Percentiles rank a stretch among this genome's conserved stretches.
Evolutionary conservation across 1,140 invertebrate genomes (phyloP).

Genomic region (Ctenoplectra terminalis): DNA sequence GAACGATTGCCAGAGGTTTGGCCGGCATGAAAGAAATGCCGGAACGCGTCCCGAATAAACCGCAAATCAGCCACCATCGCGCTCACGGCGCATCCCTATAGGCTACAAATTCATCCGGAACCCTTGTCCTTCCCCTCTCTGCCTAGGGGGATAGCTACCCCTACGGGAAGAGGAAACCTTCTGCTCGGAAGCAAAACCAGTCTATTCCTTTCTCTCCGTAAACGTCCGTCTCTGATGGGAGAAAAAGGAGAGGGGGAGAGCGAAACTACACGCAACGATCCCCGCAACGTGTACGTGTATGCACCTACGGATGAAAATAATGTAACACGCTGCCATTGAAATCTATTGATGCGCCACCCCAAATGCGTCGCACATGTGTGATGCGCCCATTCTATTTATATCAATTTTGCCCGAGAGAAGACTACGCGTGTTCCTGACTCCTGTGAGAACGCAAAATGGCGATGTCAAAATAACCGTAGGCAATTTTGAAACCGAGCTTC

Average conservation of each 20-base stretch:
- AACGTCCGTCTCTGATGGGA: slow-evolving; percentile 10
- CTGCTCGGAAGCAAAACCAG: slow-evolving; percentile 74
- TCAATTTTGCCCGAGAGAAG: slow-evolving; percentile 39
- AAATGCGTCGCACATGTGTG: slow-evolving; percentile 56
- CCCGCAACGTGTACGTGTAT: slow-evolving; percentile 20
- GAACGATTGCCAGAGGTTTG: no score
- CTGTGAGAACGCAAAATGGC: slow-evolving; percentile 78
- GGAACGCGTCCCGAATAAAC: slow-evolving; percentile 61
- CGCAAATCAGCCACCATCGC: slow-evolving; percentile 79
- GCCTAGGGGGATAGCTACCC: slow-evolving; percentile 24
- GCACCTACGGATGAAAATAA: slow-evolving; percentile 76
- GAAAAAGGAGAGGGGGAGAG: not conserved
- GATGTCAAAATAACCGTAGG: slow-evolving; percentile 77
- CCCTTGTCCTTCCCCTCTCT: slow-evolving; percentile 50
- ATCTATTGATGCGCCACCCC: slow-evolving; percentile 78
- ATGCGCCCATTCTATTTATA: slow-evolving; percentile 55
- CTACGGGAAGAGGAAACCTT: slow-evolving; percentile 62
- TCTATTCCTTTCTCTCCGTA: slow-evolving; percentile 58
- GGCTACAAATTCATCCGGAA: slow-evolving; percentile 66
- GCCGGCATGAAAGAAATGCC: slow-evolving; percentile 24
- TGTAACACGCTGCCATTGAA: slow-evolving; percentile 76
- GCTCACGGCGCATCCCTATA: slow-evolving; percentile 68
- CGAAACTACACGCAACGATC: slow-evolving; percentile 6
- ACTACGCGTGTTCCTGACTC: slow-evolving; percentile 45
- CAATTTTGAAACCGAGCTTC: slow-evolving; percentile 35